Conservation (phyloP, 2,797 vertebrate genomes). For the Lepilemur ruficaudatus region DNA sequence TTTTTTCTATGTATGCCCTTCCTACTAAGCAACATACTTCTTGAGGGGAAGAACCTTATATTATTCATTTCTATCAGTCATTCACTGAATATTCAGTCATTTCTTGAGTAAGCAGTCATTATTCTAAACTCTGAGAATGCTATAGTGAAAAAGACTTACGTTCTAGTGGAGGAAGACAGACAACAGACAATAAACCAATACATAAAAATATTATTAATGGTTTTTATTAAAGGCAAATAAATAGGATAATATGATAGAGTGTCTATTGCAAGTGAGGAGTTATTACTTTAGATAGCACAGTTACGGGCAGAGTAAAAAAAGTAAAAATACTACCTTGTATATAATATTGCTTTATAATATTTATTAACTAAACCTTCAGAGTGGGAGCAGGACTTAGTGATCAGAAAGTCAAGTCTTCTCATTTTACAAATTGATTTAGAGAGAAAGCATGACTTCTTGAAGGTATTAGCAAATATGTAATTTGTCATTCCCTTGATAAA, state of each 20-base stretch:
- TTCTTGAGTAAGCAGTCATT: background rate
- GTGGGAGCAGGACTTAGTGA: background rate
- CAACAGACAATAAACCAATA: background rate
- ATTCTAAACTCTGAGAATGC: background rate
- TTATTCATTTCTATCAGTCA: background rate
- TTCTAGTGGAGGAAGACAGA: background rate
- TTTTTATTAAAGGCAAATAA: slow-evolving; percentile 2
- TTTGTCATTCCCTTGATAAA: slow-evolving; percentile 9
- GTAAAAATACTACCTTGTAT: background rate
- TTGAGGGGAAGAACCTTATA: background rate
- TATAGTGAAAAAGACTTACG: background rate
- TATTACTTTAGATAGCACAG: background rate
- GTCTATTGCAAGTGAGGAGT: background rate
- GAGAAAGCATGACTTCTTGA: background rate
- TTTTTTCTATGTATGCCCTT: background rate
- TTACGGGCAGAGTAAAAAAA: background rate
- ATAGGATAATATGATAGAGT: background rate
- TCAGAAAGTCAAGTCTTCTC: background rate
- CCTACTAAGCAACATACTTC: background rate
- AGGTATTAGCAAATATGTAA: background rate
- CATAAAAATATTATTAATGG: background rate
- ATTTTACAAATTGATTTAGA: slow-evolving; percentile 7
- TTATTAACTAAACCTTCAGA: background rate
- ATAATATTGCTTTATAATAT: background rate
- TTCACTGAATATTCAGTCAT: background rate